These are phyloP conservation scores for Macrosoma leucophasiata DNA, from an alignment of 2,888 invertebrate genomes.

Conservation along the genomic window DNA sequence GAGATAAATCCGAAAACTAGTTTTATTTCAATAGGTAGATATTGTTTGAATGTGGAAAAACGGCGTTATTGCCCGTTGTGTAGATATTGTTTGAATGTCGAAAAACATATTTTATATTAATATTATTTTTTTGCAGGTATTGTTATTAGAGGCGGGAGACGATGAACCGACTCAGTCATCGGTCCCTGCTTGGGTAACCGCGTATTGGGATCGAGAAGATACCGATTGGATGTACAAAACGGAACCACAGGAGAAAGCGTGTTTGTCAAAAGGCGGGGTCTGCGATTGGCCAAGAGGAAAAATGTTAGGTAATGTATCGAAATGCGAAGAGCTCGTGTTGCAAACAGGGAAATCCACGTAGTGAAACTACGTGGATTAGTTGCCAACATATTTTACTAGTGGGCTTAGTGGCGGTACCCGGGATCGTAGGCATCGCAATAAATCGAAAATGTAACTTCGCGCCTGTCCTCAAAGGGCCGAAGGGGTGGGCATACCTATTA, in stretches of 20 bases:
- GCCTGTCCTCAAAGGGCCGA: too few species aligned
- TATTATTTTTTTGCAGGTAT: slow-evolving; percentile 60
- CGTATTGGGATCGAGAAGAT: slow-evolving; percentile 75
- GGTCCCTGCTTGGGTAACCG: slow-evolving; percentile 81
- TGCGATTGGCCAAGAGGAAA: slow-evolving; percentile 84
- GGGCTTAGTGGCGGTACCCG: too few species aligned
- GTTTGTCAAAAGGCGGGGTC: slow-evolving; percentile 69
- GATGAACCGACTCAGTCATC: slow-evolving; percentile 79
- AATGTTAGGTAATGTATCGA: slow-evolving; percentile 73
- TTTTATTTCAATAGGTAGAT: background rate
- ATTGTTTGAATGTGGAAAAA: background rate
- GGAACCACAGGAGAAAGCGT: slow-evolving; percentile 78
- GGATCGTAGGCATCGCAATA: too few species aligned
- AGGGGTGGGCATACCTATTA: too few species aligned
- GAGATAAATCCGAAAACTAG: too few species aligned
- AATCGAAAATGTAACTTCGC: too few species aligned
- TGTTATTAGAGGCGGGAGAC: slow-evolving; percentile 82
- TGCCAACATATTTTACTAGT: too few species aligned
- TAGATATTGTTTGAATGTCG: too few species aligned
- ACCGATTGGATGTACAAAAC: slow-evolving; percentile 83
- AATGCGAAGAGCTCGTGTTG: too few species aligned
- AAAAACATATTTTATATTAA: too few species aligned
- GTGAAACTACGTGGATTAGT: too few species aligned
- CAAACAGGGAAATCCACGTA: too few species aligned
- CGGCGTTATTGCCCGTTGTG: background rate